Conservation (phyloP, 2,888 invertebrate genomes). For the Reticulitermes lucifugus region DNA sequence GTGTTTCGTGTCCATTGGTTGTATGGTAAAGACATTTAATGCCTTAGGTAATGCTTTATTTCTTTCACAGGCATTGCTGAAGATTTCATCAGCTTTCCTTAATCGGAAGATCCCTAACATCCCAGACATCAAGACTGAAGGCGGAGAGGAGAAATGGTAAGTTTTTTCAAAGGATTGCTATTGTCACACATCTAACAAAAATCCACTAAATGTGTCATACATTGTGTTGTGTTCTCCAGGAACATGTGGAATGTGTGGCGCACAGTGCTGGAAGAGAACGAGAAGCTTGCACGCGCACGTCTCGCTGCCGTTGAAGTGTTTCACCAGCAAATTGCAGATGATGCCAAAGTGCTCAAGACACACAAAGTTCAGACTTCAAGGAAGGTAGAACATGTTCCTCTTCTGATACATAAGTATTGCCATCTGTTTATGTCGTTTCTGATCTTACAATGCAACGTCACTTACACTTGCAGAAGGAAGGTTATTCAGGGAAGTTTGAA, state of each 20-base stretch:
- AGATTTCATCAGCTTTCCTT: slow-evolving; percentile 90
- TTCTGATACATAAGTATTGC: too few relatives aligned
- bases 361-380: slow-evolving; percentile 87
- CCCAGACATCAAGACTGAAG: slow-evolving; percentile 90
- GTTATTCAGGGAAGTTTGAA: too few relatives aligned
- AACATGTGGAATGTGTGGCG: slow-evolving; percentile 99
- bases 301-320: slow-evolving; percentile 95
- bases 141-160: slow-evolving; percentile 91
- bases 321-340: slow-evolving; percentile 94
- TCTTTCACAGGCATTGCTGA: slow-evolving; percentile 79
- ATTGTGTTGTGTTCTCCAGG: slow-evolving; percentile 67
- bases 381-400: slow-evolving; percentile 68
- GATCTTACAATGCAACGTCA: too few relatives aligned
- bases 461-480: too few relatives aligned
- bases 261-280: slow-evolving; percentile 94
- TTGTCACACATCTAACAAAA: neutral
- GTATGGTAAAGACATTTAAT: too few relatives aligned
- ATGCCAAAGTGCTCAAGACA: slow-evolving; percentile 85
- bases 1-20: too few relatives aligned
- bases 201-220: neutral
- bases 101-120: slow-evolving; percentile 95
- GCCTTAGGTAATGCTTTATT: too few relatives aligned
- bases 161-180: slow-evolving; percentile 55
- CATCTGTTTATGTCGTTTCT: too few relatives aligned
- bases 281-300: slow-evolving; percentile 89